phyloP scores from a whole-genome alignment of 2,888 invertebrate genomes.

The Loripinus fragilis region DNA sequence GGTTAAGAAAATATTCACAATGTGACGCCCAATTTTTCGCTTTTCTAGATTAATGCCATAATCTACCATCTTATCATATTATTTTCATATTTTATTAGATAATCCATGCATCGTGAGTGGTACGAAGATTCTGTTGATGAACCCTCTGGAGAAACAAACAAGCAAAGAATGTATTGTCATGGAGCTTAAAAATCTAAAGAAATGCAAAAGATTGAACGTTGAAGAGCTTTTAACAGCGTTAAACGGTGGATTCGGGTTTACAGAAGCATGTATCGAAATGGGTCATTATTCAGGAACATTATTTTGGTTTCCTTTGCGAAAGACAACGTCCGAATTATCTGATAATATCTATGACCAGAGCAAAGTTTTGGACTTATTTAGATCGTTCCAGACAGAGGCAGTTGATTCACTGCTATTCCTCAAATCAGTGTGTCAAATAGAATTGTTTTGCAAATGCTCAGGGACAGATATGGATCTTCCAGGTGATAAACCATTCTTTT shows the following conservation, averaged over 20 bases:
- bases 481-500: slow-evolving; percentile 13
- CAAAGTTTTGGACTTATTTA: slow-evolving; percentile 68
- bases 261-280: slow-evolving; percentile 34
- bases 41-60: no score
- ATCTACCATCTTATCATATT: no score
- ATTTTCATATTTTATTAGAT: slow-evolving; percentile 38
- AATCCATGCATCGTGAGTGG: slow-evolving; percentile 53
- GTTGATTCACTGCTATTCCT: slow-evolving; percentile 77
- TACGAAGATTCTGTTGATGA: slow-evolving; percentile 39
- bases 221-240: slow-evolving; percentile 54
- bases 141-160: slow-evolving; percentile 32
- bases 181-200: slow-evolving; percentile 21
- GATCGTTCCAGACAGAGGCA: slow-evolving; percentile 72
- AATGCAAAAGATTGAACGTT: slow-evolving; percentile 22
- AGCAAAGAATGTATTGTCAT: slow-evolving; percentile 27
- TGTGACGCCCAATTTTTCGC: no score
- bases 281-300: slow-evolving; percentile 73
- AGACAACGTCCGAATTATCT: slow-evolving; percentile 66
- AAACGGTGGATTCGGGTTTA: slow-evolving; percentile 63
- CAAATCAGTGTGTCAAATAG: slow-evolving; percentile 70
- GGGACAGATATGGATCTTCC: background rate
- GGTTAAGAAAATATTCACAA: no score
- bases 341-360: slow-evolving; percentile 64
- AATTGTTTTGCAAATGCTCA: slow-evolving; percentile 51
- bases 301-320: slow-evolving; percentile 78